A percentile compares a stretch with the other conserved stretches of the same genome.
Evolutionary conservation across 2,797 vertebrate genomes (phyloP).

Genomic region (Catharus ustulatus): DNA sequence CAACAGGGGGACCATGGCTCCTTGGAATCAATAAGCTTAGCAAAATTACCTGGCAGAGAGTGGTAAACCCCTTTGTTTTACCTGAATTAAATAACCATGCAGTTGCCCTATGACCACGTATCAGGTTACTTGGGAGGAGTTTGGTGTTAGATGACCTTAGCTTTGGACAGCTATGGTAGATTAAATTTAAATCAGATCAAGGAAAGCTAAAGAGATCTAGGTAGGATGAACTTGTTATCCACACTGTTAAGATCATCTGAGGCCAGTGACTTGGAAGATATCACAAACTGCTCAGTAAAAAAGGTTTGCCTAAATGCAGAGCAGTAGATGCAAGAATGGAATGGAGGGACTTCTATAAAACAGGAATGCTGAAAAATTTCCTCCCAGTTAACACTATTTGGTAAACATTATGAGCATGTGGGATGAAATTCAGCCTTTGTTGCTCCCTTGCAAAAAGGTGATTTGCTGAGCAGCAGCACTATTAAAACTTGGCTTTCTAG

Average conservation of each 20-base stretch:
- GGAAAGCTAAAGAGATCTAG: neutral
- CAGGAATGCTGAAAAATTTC: neutral
- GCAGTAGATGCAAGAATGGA: neutral
- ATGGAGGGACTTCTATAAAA: neutral
- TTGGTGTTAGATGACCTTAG: neutral
- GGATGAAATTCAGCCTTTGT: neutral
- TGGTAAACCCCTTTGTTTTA: neutral
- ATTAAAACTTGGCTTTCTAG: neutral
- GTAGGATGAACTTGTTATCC: neutral
- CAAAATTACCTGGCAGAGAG: neutral
- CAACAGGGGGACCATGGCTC: neutral
- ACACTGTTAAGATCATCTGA: neutral
- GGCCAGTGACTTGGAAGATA: neutral
- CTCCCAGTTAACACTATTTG: neutral
- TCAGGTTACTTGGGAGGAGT: neutral
- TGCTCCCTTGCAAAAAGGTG: neutral
- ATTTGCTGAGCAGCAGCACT: neutral
- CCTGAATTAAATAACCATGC: neutral
- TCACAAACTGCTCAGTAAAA: neutral
- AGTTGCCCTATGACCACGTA: neutral
- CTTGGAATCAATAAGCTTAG: neutral
- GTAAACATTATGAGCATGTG: neutral
- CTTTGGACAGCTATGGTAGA: neutral
- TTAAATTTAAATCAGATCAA: neutral
- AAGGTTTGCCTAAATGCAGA: neutral